Conservation (phyloP, 2,888 invertebrate genomes). For the Volucella zonaria region DNA sequence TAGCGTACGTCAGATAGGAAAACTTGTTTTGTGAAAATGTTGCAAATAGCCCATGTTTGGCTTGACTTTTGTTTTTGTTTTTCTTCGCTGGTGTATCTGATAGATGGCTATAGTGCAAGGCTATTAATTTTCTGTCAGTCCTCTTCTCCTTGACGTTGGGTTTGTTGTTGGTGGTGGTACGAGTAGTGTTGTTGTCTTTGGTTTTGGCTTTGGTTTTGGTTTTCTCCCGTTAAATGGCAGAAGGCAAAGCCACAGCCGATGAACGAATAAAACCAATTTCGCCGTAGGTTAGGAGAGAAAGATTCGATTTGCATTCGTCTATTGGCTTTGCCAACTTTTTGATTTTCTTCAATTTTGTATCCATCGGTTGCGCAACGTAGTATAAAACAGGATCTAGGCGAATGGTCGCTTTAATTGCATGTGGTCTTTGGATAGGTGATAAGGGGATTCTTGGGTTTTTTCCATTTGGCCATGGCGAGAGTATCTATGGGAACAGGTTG, state of each 20-base stretch:
- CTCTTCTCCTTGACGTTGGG: slow-evolving; percentile 12
- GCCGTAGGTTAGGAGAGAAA: slow-evolving; percentile 20
- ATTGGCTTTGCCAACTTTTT: slow-evolving; percentile 15
- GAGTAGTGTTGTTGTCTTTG: slow-evolving; percentile 30
- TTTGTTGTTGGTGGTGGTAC: no score
- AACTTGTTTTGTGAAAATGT: slow-evolving; percentile 56
- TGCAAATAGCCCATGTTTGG: slow-evolving; percentile 39
- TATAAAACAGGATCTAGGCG: slow-evolving; percentile 65
- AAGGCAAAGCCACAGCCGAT: neutral
- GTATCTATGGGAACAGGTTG: slow-evolving; percentile 55
- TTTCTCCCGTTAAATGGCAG: slow-evolving; percentile 65
- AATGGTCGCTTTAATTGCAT: slow-evolving; percentile 47
- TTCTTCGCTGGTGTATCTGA: slow-evolving; percentile 42
- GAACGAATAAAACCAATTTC: slow-evolving; percentile 48
- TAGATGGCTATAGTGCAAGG: slow-evolving; percentile 54
- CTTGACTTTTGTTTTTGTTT: neutral
- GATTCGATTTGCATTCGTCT: slow-evolving; percentile 58
- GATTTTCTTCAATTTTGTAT: slow-evolving; percentile 5
- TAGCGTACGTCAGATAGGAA: neutral
- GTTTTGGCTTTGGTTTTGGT: slow-evolving; percentile 25
- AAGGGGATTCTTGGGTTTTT: neutral
- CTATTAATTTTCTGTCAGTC: slow-evolving; percentile 62
- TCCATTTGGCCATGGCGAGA: neutral
- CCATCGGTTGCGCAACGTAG: slow-evolving; percentile 61
- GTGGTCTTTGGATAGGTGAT: slow-evolving; percentile 12